Evolutionary conservation across 2,797 vertebrate species (phyloP), one percentile per base, ranked within the genome.

Genomic region (Enoplosus armatus): DNA sequence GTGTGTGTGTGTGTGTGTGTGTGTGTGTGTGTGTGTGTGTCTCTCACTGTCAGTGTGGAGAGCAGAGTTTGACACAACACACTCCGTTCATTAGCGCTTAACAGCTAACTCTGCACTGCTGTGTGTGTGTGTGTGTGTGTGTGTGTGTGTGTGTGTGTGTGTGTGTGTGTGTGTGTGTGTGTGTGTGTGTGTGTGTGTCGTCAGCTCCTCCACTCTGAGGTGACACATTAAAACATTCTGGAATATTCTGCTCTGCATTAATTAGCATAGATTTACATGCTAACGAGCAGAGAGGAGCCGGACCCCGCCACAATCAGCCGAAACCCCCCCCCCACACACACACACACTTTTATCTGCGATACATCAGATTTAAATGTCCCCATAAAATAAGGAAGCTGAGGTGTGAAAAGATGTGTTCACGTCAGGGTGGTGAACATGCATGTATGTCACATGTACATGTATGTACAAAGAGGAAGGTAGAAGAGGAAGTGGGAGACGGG

Each of bases 151-250:
- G 33, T 5, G 29, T 31, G 45, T 47, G 45, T 6, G 45, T 47
- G 45, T 18, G 45, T 22, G 18, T 50, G 51, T 24, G 75, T 50
- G 14, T 45, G 67, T 22, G 59, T 48, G 47, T 47, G 62, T 75
- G 77, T 51, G 66, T 65, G 45, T 61, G 75, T 22, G 77, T 22
- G 69, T 79, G 68, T 64, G 66, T 39, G 43, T 12, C 1, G 41
- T 87, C 80, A 76, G 35, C 88, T 90, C 82, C 74, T 84, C 83
- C 69, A 55, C 61, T 82, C 56, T 48, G 79, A 92, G 85, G 91
- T 89, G 91, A 89, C 90, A 86, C 92, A 85, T 89, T 81, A 63
- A 89, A 90, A 89, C 74, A 67, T 71, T 71, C 66, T 53, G 59
- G 76, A 85, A 80, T 61, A 73, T 85, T 81, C 79, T 72, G 71